A percentile compares a stretch with the other conserved stretches of the same genome.
Conservation (phyloP, 2,888 invertebrate species). For the Miltochrista miniata region DNA sequence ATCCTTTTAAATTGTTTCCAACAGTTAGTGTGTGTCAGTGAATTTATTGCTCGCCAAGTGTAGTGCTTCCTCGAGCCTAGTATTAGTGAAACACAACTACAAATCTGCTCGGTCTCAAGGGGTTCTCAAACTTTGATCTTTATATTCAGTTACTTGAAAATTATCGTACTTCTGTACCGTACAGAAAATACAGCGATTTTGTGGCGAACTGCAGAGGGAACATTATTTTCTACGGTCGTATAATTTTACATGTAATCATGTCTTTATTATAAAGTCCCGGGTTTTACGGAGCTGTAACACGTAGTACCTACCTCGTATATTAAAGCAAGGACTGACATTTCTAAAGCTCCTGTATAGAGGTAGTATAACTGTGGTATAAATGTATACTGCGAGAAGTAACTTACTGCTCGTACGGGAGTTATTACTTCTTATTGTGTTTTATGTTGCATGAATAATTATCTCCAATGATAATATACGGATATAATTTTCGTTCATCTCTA, state of each 20-base stretch:
- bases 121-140: not conserved
- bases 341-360: not conserved
- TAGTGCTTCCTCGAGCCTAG: no score
- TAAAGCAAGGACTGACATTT: not conserved
- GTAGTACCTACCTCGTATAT: not conserved
- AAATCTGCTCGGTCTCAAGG: not conserved
- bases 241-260: slow-evolving; percentile 9
- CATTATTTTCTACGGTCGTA: not conserved
- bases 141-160: slow-evolving; percentile 7
- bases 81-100: no score
- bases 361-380: no score
- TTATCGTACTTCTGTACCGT: not conserved
- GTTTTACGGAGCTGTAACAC: slow-evolving; percentile 6
- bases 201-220: not conserved
- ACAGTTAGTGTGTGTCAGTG: no score
- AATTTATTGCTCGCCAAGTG: not conserved
- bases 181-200: not conserved
- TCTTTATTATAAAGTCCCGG: slow-evolving; percentile 9
- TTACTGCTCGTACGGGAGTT: no score
- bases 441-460: no score
- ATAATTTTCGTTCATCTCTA: no score
- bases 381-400: no score
- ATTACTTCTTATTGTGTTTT: no score
- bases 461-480: no score
- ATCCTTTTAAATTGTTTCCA: not conserved